Percentiles rank a stretch among this genome's conserved stretches.
These are phyloP conservation scores for Acrobasis repandana DNA, from an alignment of 2,888 invertebrate genomes.

Conservation along the genomic window DNA sequence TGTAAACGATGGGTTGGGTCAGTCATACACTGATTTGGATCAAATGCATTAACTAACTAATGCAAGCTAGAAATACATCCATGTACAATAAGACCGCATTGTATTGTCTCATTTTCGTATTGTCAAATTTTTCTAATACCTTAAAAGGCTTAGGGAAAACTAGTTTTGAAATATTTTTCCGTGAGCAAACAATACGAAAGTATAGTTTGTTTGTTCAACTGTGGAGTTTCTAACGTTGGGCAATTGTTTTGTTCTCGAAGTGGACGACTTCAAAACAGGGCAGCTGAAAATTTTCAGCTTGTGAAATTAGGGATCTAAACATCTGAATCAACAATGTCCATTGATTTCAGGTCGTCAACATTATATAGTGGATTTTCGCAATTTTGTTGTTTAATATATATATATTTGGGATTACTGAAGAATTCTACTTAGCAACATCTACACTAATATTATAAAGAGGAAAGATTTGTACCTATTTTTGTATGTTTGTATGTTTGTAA, in stretches of 20 bases:
- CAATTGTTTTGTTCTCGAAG: slow-evolving; percentile 41
- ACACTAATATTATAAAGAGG: no score
- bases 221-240: slow-evolving; percentile 46
- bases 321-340: slow-evolving; percentile 47
- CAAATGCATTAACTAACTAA: no score
- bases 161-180: slow-evolving; percentile 17
- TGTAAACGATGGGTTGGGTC: no score
- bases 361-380: slow-evolving; percentile 17
- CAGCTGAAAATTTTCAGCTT: slow-evolving; percentile 43
- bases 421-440: no score
- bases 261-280: slow-evolving; percentile 54
- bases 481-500: no score
- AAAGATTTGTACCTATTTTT: no score
- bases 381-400: not conserved
- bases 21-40: no score
- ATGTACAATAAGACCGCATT: no score
- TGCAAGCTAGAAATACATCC: no score
- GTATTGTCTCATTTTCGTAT: no score
- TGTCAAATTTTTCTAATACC: no score
- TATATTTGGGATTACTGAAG: not conserved
- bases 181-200: not conserved
- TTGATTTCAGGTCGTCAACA: slow-evolving; percentile 30
- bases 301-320: slow-evolving; percentile 42
- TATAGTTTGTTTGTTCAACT: slow-evolving; percentile 20
- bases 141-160: not conserved